Evolutionary conservation across 1,140 invertebrate genomes (phyloP).

Genomic region (Pseudomyrmex concolor): DNA sequence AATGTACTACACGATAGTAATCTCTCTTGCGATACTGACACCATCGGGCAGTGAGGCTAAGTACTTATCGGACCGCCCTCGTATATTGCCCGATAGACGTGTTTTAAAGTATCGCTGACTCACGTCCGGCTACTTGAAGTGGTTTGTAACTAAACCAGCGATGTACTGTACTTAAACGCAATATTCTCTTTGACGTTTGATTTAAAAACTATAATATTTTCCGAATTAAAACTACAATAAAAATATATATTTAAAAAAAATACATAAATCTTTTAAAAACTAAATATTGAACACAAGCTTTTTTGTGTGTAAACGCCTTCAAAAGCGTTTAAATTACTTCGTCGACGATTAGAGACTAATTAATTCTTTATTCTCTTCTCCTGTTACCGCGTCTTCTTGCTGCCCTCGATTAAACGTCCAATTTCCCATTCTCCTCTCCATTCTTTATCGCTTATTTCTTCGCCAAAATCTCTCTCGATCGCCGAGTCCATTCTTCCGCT

Average conservation of each 20-base stretch:
- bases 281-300: too few relatives aligned
- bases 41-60: too few relatives aligned
- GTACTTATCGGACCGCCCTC: too few relatives aligned
- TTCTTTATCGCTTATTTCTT: slow-evolving; percentile 5
- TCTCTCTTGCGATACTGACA: too few relatives aligned
- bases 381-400: neutral
- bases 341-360: neutral
- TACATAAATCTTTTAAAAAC: too few relatives aligned
- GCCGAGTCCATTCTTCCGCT: slow-evolving; percentile 38
- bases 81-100: slow-evolving; percentile 33
- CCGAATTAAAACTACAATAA: neutral
- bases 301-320: too few relatives aligned
- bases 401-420: neutral
- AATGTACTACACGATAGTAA: too few relatives aligned
- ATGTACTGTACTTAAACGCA: slow-evolving; percentile 23
- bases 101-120: slow-evolving; percentile 48
- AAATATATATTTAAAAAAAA: neutral
- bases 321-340: too few relatives aligned
- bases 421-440: neutral
- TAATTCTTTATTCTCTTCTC: neutral
- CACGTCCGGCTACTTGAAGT: slow-evolving; percentile 43
- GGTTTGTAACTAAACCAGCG: slow-evolving; percentile 7
- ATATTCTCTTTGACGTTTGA: slow-evolving; percentile 15
- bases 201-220: neutral
- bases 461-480: slow-evolving; percentile 27